Base-by-base conservation (phyloP, 92 coral and sea anemone species). In the Paragorgia papillata region DNA sequence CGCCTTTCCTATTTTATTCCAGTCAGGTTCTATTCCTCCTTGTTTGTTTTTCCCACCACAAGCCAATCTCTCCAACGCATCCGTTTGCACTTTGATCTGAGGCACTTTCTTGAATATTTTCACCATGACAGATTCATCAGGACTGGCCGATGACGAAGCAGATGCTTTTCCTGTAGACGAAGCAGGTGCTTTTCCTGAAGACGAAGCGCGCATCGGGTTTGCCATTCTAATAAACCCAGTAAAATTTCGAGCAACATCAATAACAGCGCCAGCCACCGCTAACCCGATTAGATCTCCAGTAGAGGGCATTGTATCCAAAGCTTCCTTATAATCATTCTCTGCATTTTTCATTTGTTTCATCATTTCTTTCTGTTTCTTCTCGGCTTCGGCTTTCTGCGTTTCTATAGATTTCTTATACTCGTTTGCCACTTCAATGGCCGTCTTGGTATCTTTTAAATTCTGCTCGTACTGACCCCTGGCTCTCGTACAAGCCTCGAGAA, bases 401-500 rank as follows among this genome's bases (percentile, higher is more conserved):
- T 48, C 75, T 51, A 74, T 66, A 14, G 61, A 15, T 59, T 63
- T 73, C 61, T 78, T 70, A 55, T 71, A 33, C 0, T 20, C 34
- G n/a, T 76, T 46, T 37, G 82, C 74, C 31, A 87, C 77, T 28
- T 79, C 26, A 49, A 80, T 65, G 0, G 59, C 79, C 35, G 12
- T 12, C 51, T 79, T 9, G 0, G 76, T 18, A 15, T 79, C 79
- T 28, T 74, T 69, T 27, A 69, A 59, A 1, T 44, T 50, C 24
- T 79, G 40, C 54, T 87, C 48, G 53, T 83, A 83, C 59, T 87
- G 60, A 9, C 87, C 90, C 51, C 60, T 57, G 15, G 87, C 87
- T 27, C 74, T 76, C 49, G 90, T 43, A 56, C 87, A 87, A 22
- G 79, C 90, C 31, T 87, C 87, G 28, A 74, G 51, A 6, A 87